Base-by-base conservation (phyloP, 2,113 vertebrate genomes). In the Daphoenositta chrysoptera region DNA sequence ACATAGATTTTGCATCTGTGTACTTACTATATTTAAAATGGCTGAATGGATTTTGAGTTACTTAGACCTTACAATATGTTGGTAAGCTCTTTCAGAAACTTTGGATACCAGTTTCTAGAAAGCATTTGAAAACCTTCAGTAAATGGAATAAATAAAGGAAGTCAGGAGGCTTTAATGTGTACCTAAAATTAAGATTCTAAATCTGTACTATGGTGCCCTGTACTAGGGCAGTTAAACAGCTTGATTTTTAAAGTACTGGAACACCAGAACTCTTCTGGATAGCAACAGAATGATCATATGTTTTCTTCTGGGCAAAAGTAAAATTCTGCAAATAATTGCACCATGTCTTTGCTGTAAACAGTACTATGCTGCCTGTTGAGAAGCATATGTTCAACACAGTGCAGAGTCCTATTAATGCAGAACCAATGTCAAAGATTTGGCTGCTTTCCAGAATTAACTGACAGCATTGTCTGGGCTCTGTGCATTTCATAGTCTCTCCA, bases 311-410 rank as follows among this genome's bases (percentile, higher is more conserved):
- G 15, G 39, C 33, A 88, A 86, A 93, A 93, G 54, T 22, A 61
- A 94, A 90, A 8, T 80, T 77, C 68, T 90, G 44, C n/a, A 69
- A 83, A 81, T 71, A 83, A 93, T 10, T 70, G 57, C 51, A 86
- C 47, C 26, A 39, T 75, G 71, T 60, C 50, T 82, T 56, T 75
- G 51, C 31, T 91, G 61, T 69, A 87, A 93, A 87, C 57, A 94
- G 70, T 58, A 94, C 63, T 92, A 31, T 73, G 79, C 39, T 92
- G 71, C 92, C 89, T 96, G 51, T 79, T 86, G 75, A 93, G 93
- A 96, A 96, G 72, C 95, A 76, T 87, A 96, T 94, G 88, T 78
- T 96, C 88, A 91, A 35, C 73, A 83, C n/a, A 85, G 64, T 5
- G 7, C 28, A 82, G 87, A 61, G 85, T 94, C 93, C 84, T 93